Conservation (phyloP, 2,797 vertebrate genomes). For the Apogon talboti region DNA sequence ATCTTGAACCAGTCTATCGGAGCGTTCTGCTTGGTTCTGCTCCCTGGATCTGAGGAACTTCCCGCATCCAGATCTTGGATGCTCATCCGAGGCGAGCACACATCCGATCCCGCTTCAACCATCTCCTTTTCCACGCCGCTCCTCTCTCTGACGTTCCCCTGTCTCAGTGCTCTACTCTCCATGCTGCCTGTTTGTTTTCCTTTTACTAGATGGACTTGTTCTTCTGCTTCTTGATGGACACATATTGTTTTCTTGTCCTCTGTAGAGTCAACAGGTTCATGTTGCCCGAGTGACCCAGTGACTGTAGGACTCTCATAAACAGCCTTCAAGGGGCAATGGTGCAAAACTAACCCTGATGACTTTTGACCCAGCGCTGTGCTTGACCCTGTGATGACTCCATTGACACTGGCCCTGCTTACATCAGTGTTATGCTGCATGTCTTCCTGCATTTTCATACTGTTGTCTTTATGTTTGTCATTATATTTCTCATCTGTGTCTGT, state of each 20-base stretch:
- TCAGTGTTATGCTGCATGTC: background rate
- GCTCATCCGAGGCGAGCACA: conserved; percentile 60
- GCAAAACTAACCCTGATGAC: conserved; percentile 42
- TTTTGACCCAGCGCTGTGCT: conserved; percentile 15
- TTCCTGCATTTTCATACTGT: conserved; percentile 18
- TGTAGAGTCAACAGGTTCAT: conserved; percentile 27
- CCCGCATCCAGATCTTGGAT: conserved; percentile 72
- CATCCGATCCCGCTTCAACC: conserved; percentile 85
- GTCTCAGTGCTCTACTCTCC: background rate
- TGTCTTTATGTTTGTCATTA: conserved; percentile 4
- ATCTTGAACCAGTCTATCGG: conserved; percentile 60
- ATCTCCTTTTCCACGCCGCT: conserved; percentile 86
- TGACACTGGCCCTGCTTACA: conserved; percentile 4
- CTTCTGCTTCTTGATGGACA: conserved; percentile 18
- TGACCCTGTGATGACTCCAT: conserved; percentile 9
- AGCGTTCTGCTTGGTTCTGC: conserved; percentile 20
- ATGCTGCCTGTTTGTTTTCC: conserved; percentile 10
- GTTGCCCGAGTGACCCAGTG: conserved; percentile 27
- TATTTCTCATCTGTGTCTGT: conserved; percentile 17
- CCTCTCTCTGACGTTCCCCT: conserved; percentile 40
- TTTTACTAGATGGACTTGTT: conserved; percentile 2
- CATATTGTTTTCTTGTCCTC: conserved; percentile 24
- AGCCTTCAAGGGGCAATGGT: conserved; percentile 34
- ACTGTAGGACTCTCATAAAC: conserved; percentile 6
- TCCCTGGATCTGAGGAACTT: conserved; percentile 71